Evolutionary conservation across 2,113 vertebrate genomes (phyloP).

Genomic region (Ondatra zibethicus): DNA sequence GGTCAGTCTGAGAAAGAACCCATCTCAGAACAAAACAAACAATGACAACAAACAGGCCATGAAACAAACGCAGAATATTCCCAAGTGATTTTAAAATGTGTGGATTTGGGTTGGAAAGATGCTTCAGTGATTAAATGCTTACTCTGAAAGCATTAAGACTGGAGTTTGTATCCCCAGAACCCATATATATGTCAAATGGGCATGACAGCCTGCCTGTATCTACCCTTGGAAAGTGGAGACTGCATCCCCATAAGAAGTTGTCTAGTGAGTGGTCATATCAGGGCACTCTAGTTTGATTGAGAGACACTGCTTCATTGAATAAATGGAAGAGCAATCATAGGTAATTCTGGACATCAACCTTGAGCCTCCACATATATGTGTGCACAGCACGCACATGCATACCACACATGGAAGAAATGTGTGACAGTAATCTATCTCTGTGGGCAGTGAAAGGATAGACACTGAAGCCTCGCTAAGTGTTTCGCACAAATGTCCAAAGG

Average conservation of each 20-base stretch:
- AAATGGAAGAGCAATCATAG: not conserved
- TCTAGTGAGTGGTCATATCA: not conserved
- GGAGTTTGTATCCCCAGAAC: not conserved
- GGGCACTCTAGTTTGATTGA: not conserved
- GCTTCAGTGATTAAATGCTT: not conserved
- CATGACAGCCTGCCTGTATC: not conserved
- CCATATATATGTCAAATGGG: not conserved
- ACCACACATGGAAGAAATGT: not conserved
- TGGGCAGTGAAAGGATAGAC: not conserved
- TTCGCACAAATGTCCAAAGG: not conserved
- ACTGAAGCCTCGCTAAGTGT: not conserved
- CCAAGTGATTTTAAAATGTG: not conserved
- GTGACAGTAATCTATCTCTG: not conserved
- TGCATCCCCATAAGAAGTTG: not conserved
- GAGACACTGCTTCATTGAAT: not conserved
- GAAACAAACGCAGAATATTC: not conserved
- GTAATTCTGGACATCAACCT: not conserved
- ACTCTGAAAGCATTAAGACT: not conserved
- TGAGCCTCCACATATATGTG: not conserved
- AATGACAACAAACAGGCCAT: not conserved
- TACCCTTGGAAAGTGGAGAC: not conserved
- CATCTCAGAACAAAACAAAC: not conserved
- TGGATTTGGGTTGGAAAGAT: not conserved
- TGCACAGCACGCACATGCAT: accelerated
- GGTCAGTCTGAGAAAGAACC: not conserved